Conservation (phyloP, 2,113 vertebrate genomes). For the Charina bottae region DNA sequence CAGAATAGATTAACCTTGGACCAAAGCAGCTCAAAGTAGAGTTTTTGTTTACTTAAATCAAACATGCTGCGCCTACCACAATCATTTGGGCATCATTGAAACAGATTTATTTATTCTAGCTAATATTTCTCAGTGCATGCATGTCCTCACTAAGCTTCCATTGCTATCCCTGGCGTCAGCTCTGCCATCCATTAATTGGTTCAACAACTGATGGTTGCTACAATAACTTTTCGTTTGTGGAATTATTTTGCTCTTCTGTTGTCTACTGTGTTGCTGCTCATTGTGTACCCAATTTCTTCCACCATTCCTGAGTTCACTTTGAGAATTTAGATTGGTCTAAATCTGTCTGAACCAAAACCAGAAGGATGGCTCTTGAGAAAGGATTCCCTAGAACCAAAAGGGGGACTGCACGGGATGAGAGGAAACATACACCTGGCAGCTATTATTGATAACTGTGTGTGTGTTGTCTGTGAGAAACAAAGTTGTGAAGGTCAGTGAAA, state of each 20-base stretch:
- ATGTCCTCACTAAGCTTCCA: background rate
- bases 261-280: background rate
- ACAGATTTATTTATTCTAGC: background rate
- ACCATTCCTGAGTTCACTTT: background rate
- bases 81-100: background rate
- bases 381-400: background rate
- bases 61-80: background rate
- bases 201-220: background rate
- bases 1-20: background rate
- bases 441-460: background rate
- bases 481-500: background rate
- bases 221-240: background rate
- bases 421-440: background rate
- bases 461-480: background rate
- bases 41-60: background rate
- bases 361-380: background rate
- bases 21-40: background rate
- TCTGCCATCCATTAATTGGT: background rate
- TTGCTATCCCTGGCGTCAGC: background rate
- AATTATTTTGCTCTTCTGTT: background rate
- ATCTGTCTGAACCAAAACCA: background rate
- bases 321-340: background rate
- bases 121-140: background rate
- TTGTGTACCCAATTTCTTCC: background rate
- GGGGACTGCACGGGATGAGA: background rate